Evolutionary conservation across 2,888 invertebrate species (phyloP), one percentile per base, ranked within the genome.

Genomic region (Eretmocerus hayati): DNA sequence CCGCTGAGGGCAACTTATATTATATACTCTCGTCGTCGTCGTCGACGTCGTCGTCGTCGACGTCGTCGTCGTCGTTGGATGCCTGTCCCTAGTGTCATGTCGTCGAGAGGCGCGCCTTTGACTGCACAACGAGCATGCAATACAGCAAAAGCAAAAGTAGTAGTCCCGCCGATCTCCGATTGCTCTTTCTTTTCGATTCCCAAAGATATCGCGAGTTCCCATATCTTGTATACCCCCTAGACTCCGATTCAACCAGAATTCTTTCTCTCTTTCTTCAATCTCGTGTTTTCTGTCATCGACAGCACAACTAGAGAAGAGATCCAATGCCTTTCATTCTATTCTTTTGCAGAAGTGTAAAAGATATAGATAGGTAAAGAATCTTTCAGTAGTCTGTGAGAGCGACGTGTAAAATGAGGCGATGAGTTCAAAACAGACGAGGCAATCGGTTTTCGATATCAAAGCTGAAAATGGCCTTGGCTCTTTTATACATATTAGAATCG

Each of bases 391-490:
- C n/a, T n/a, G n/a, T 11, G 26, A 26, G 26, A 41, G 15, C 30
- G 30, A 31, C 42, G 23, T 13, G 26, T 40, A 48, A 51, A 51
- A 51, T 51, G 48, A 44, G 44, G 16, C 8, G 2, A 2, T 16
- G 40, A 35, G 8, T 16, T 11, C 20, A 36, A 33, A 30, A n/a
- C 21, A 23, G 30, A 36, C 37, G 38, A 43, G 42, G 21, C 49
- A 50, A 53, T 53, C 41, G 53, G 53, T 48, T 50, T 50, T 50
- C 42, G 45, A 53, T 50, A 45, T 50, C 48, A 47, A 46, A 50
- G 35, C 20, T 37, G n/a, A n/a, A n/a, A n/a, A n/a, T n/a, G n/a
- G 11, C 19, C 32, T 13, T 23, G 35, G 35, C 9, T 42, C 13
- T 20, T 31, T n/a, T n/a, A n/a, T n/a, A n/a, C n/a, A n/a, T n/a